Base-by-base conservation (phyloP, 2,113 vertebrate species). In the Arvicanthis niloticus region DNA sequence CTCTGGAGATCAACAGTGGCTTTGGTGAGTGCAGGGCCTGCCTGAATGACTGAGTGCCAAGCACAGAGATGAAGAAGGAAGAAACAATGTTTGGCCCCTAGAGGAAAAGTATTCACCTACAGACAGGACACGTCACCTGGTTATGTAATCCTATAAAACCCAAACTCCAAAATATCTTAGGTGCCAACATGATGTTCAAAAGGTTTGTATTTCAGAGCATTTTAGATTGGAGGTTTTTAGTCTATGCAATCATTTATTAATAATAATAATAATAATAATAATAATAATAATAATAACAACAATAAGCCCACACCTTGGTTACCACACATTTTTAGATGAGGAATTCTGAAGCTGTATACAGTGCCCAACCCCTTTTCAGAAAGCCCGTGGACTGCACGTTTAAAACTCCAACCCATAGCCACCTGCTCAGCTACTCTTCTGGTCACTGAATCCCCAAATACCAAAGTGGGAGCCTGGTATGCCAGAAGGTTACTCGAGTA, bases 351-450 rank as follows among this genome's bases (percentile, higher is more conserved):
- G 73, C 34, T 67, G 3, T 87, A 34, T 8, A 58, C 88, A 68
- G 75, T 56, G 37, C 24, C 40, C 45, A 95, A 67, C 37, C 37
- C 62, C 31, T 53, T 96, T 68, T 37, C 84, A 72, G 80, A 91
- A 89, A 77, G 24, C 1, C 40, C n/a, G 48, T 24, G 37, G 86
- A 78, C 13, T 5, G 2, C 5, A 11, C 34, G 24, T 78, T 78
- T 51, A 51, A 78, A 75, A 75, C 73, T 75, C n/a, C 9, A 73
- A 73, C n/a, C 73, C 73, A 26, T 75, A 75, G 42, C 34, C 37
- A 12, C n/a, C 2, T 51, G 31, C 19, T 82, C 31, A 45, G 40
- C 40, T 42, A 42, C 24, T 42, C 34, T 24, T 42, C n/a, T 60
- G 19, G 31, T 70, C 45, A 26, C 9, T 1, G 56, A 40, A 37